Conservation (phyloP, 2,113 vertebrate genomes). For the Ceyx cyanopectus region DNA sequence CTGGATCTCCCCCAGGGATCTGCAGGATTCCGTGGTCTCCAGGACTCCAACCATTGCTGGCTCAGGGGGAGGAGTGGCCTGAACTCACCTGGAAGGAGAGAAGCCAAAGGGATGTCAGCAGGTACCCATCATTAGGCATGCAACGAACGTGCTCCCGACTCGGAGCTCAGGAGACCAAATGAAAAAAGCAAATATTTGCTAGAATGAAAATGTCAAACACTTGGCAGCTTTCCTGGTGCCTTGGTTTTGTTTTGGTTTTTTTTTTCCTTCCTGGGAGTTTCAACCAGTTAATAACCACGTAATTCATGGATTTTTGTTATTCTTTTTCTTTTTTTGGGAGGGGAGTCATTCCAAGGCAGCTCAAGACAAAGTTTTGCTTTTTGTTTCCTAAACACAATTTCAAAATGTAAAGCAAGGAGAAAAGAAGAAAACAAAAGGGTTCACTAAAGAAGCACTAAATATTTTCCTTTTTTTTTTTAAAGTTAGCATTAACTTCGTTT, state of each 20-base stretch:
- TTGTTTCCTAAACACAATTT: neutral
- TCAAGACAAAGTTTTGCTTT: neutral
- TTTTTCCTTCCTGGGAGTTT: neutral
- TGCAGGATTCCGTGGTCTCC: neutral
- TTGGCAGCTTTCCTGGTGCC: neutral
- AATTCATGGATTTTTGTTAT: neutral
- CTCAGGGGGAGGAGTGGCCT: neutral
- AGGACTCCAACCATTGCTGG: neutral
- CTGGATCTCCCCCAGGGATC: neutral
- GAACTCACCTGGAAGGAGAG: neutral
- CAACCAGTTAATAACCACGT: neutral
- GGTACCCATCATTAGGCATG: neutral
- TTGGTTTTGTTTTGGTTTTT: neutral
- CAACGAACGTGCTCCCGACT: neutral
- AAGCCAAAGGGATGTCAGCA: neutral
- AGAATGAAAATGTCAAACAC: neutral
- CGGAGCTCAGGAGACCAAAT: neutral
- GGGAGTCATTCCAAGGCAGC: neutral
- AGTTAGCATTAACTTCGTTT: neutral
- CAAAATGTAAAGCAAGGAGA: neutral
- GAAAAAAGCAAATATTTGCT: slow-evolving; percentile 18
- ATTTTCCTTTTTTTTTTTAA: neutral
- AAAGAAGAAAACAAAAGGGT: neutral
- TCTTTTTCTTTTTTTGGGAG: neutral
- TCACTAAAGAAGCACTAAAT: neutral